Evolutionary conservation across 2,888 invertebrate genomes (phyloP), one percentile per base, ranked within the genome.

Genomic region (Prosopocoilus inquinatus): DNA sequence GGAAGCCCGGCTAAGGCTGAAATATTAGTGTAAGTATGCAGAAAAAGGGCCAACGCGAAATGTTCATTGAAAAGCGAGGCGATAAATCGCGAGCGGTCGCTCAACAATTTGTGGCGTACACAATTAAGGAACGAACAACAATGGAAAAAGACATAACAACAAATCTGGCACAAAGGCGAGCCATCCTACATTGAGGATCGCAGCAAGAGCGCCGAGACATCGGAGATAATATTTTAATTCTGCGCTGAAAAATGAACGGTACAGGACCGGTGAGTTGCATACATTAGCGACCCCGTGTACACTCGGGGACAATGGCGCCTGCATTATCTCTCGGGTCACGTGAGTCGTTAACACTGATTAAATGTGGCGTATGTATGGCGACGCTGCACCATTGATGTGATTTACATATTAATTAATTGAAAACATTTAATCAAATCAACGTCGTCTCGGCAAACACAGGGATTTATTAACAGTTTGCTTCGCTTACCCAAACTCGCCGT

Each of bases 171-270:
- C 56, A 53, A 59, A 57, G 54, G 59, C 50, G 43, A 59, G 50
- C 50, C 59, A 54, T 56, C 59, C 59, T 56, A 59, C 63, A 57
- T 58, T 52, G 51, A 58, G 58, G 60, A 53, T 32, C 50, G 50
- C 59, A 49, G 43, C 50, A 47, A 52, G 49, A 57, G 53, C 47
- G 53, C 16, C 41, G 39, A 47, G 13, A 52, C 38, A 36, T 46
- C 47, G 55, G 57, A 62, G 55, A 64, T 63, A 62, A 64, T 66
- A 67, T 66, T 66, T 66, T 65, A 64, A 63, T 64, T 64, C 58
- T 53, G 61, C 57, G 62, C 59, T 63, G 64, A 66, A 67, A 65
- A 67, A 67, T 64, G 62, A 60, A 52, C 57, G 48, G 61, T 57
- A 64, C 63, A 60, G 57, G 60, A 55, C 55, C 62, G 64, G 59